These are phyloP conservation scores for Channa maculata DNA, from an alignment of 2,113 vertebrate species.

Conservation along the genomic window DNA sequence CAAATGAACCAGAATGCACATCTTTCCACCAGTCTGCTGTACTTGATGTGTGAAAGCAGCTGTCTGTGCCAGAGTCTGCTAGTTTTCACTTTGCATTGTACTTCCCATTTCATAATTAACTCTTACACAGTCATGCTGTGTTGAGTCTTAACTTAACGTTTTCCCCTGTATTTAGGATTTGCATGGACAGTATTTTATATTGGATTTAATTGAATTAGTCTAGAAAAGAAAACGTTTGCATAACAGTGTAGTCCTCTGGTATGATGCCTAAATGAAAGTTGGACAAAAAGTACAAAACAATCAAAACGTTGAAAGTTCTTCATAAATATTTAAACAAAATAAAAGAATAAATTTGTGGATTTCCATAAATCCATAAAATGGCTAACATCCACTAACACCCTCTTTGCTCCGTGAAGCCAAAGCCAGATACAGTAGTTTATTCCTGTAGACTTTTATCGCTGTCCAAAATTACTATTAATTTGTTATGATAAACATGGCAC, in stretches of 20 bases:
- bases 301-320: background rate
- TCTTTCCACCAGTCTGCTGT: conserved; percentile 17
- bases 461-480: background rate
- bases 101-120: conserved; percentile 20
- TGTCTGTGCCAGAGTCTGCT: conserved; percentile 13
- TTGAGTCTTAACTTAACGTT: conserved; percentile 10
- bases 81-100: conserved; percentile 25
- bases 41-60: conserved; percentile 15
- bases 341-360: background rate
- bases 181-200: background rate
- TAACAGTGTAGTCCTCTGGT: conserved; percentile 3
- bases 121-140: background rate
- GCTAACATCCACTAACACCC: background rate
- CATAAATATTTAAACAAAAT: background rate
- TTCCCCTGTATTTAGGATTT: background rate
- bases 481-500: background rate
- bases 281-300: conserved; percentile 20
- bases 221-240: conserved; percentile 27
- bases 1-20: conserved; percentile 16
- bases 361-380: background rate
- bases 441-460: no score
- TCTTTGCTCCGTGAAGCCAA: background rate
- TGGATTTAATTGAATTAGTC: conserved; percentile 27
- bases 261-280: conserved; percentile 8
- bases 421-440: background rate